Conservation (phyloP, 1,140 invertebrate genomes). For the Centruroides sculpturatus region DNA sequence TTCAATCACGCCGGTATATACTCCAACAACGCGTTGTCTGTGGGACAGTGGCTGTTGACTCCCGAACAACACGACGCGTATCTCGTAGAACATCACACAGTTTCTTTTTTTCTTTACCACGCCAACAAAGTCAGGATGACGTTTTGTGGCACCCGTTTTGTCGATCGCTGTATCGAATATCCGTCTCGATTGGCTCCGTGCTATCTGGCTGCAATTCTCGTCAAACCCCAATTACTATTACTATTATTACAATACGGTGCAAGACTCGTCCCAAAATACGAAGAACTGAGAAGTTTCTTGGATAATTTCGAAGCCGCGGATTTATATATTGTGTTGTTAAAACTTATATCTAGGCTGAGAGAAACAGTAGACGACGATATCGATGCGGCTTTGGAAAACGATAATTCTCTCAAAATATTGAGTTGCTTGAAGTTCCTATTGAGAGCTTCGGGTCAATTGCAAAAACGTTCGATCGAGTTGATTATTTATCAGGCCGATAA, state of each 20-base stretch:
- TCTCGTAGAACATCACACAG: background rate
- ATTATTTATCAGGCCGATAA: background rate
- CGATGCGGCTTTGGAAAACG: background rate
- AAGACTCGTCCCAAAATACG: background rate
- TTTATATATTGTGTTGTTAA: background rate
- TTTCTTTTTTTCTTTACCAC: constrained; percentile 5
- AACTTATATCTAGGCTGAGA: background rate
- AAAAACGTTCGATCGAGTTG: background rate
- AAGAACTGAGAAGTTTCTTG: background rate
- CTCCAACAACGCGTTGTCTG: background rate
- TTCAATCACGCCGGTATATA: background rate
- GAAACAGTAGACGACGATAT: background rate
- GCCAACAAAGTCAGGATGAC: background rate
- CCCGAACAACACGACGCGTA: background rate
- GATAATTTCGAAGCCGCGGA: constrained; percentile 1
- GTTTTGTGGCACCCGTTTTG: background rate
- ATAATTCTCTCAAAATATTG: background rate
- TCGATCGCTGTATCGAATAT: background rate
- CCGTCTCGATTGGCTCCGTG: constrained; percentile 2
- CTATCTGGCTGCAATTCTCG: constrained; percentile 2
- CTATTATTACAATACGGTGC: constrained; percentile 1
- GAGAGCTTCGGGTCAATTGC: background rate
- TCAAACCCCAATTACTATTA: background rate
- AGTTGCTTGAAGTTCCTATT: constrained; percentile 1
- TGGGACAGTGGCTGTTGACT: background rate